Base-by-base conservation (phyloP, 2,113 vertebrate species). In the Ovis canadensis region DNA sequence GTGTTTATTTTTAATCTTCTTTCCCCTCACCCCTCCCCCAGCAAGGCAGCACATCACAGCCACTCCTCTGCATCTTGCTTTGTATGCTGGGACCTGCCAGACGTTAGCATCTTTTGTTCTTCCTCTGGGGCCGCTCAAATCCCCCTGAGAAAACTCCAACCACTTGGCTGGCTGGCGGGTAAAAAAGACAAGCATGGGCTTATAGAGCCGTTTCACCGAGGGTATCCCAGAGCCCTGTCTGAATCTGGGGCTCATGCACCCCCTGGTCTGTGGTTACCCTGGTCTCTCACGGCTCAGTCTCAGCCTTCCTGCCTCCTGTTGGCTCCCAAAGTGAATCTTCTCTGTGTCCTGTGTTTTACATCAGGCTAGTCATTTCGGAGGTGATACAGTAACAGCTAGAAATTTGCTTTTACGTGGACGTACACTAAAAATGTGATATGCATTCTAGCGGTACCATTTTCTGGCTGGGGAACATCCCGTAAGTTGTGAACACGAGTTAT, bases 151-250 rank as follows among this genome's bases (percentile, higher is more conserved):
- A 90, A 97, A 90, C 48, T 78, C 54, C 8, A 29, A 1, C 31
- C 50, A 80, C 27, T 52, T 95, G 95, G 8, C 29, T 54, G 9
- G 64, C 21, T 3, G 23, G 31, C 1, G 2, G 36, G 8, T 74
- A 57, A 45, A 40, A 14, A 67, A 7, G 19, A 59, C 15, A 6
- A 40, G n/a, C 77, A 8, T 23, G 16, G 48, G 85, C n/a, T 31
- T 12, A 13, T 0, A 29, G 59, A 54, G 27, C 27, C 1, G 1
- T 43, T 43, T 55, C 3, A 2, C 27, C 3, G 7, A 25, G 25
- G 11, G 12, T n/a, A 16, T 80, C 11, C 43, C 19, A 16, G 45
- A 81, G 43, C 23, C 43, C 74, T 54, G 0, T 33, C 21, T 43
- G 27, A 12, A 12, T 15, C 27, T 33, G 67, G 33, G 33, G 12